Percentiles rank a stretch among this genome's conserved stretches.
Conservation (phyloP, 2,797 vertebrate species). For the Pyrocephalus nanus region DNA sequence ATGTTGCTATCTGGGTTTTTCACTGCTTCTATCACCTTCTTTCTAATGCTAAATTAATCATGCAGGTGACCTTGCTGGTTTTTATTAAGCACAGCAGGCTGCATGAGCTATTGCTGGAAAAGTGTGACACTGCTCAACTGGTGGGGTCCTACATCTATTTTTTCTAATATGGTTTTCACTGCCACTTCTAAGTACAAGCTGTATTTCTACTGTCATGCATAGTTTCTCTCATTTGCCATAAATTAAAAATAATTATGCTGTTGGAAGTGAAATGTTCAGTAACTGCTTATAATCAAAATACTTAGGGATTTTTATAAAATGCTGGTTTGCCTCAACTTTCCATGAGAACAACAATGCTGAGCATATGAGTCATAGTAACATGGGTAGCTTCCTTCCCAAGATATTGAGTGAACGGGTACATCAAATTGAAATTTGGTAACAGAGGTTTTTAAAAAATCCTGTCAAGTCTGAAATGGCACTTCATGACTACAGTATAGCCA, state of each 20-base stretch:
- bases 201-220: not conserved
- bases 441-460: not conserved
- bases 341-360: not conserved
- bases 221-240: not conserved
- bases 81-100: conserved; percentile 17
- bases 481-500: not conserved
- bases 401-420: not conserved
- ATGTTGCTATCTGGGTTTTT: not conserved
- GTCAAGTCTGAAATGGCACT: not conserved
- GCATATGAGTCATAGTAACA: not conserved
- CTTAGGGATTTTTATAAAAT: not conserved
- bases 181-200: not conserved
- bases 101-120: not conserved
- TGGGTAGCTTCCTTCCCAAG: not conserved
- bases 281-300: not conserved
- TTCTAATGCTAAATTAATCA: conserved; percentile 36
- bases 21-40: not conserved
- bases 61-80: conserved; percentile 33
- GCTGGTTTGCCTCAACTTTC: not conserved
- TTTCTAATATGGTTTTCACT: not conserved
- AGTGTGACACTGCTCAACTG: conserved; percentile 13
- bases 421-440: not conserved
- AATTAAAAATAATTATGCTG: not conserved
- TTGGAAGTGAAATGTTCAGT: not conserved
- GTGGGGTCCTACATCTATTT: not conserved